Conservation (phyloP, 64 coral and sea anemone genomes). For the Stichodactyla helianthus region DNA sequence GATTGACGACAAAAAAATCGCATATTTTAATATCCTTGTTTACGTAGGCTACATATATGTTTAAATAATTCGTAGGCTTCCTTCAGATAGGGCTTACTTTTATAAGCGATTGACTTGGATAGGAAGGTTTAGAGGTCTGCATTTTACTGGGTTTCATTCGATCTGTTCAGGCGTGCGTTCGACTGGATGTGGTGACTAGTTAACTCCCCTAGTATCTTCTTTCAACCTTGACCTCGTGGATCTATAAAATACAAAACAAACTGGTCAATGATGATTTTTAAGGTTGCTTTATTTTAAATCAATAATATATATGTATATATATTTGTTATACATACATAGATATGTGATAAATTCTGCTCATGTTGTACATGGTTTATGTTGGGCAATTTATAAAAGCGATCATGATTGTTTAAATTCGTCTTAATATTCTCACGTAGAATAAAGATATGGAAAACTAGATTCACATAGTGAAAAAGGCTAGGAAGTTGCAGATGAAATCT, state of each 20-base stretch:
- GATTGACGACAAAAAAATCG: background rate
- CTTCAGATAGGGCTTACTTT: background rate
- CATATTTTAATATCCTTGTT: background rate
- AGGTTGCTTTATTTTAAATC: background rate
- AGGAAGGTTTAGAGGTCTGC: background rate
- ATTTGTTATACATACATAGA: background rate
- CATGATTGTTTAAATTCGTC: too few relatives aligned
- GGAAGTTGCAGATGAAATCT: too few relatives aligned
- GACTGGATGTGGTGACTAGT: too few relatives aligned
- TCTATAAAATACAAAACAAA: slow-evolving; percentile 3
- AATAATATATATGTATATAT: background rate
- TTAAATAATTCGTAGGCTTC: background rate
- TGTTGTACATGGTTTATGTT: too few relatives aligned
- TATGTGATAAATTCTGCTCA: background rate
- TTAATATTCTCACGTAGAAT: too few relatives aligned
- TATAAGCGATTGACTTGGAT: background rate
- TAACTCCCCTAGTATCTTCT: background rate
- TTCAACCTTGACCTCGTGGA: slow-evolving; percentile 20
- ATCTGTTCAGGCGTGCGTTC: too few relatives aligned
- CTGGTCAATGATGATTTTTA: background rate
- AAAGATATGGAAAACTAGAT: too few relatives aligned
- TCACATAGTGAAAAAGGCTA: too few relatives aligned
- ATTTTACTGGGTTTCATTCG: background rate
- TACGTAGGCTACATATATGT: background rate
- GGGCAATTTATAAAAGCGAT: too few relatives aligned